Base-by-base conservation (phyloP, 2,113 vertebrate species). In the Leptobrachium leishanense region DNA sequence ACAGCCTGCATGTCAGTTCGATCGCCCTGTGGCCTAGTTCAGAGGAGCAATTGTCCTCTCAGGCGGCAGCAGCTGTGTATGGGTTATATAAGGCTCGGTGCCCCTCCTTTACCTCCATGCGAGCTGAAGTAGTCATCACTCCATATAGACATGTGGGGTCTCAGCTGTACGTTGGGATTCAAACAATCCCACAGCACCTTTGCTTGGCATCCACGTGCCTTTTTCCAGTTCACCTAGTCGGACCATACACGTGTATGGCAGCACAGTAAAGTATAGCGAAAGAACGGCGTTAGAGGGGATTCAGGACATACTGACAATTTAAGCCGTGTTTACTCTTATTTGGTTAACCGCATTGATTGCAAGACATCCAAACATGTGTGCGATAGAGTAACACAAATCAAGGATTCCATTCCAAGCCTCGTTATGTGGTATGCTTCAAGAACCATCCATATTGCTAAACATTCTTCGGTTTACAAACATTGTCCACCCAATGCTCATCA, bases 91-190 rank as follows among this genome's bases (percentile, higher is more conserved):
- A 73, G 77, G 63, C 77, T 39, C 44, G 43, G 20, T 68, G 20
- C 70, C 70, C 62, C 42, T 43, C n/a, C 69, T 72, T 65, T 73
- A 71, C 70, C 63, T 54, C 70, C 46, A 73, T 57, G 59, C 57
- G 70, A 72, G 69, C 76, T 64, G 44, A 71, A 78, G 68, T 20
- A 71, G 71, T 79, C 44, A 72, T 72, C 53, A 66, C 64, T 79
- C 64, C 62, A 57, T 74, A n/a, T 11, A 68, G 70, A 43, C 77
- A 79, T 74, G 64, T 80, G 77, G 46, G 71, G 70, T 44, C 77
- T 73, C 77, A 80, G 77, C 77, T 77, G 76, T 77, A 77, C 55
- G 70, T 77, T 55, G 70, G 55, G 68, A 59, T 57, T n/a, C 54
- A 46, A 20, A 42, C 55, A 71, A 63, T 77, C 76, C 76, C 67